A percentile compares a stretch with the other conserved stretches of the same genome.
Evolutionary conservation across 1,140 invertebrate genomes (phyloP).

Genomic region (Pantala flavescens): DNA sequence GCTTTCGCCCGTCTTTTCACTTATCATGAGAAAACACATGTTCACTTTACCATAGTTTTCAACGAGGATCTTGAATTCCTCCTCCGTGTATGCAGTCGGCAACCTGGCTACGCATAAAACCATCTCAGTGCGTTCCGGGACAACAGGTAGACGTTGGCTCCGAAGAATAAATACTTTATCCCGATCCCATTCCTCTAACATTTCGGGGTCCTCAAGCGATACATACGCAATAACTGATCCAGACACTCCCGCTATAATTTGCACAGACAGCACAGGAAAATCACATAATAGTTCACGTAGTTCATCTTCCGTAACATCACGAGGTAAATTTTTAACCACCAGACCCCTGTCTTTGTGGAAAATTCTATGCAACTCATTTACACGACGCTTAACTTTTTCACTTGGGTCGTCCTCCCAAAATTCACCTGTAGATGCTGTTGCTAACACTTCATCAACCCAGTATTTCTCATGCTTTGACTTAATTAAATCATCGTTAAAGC

Average conservation of each 20-base stretch:
- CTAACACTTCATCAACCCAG: conserved; percentile 28
- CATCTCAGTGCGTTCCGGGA: conserved; percentile 40
- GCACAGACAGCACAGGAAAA: conserved; percentile 31
- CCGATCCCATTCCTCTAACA: conserved; percentile 34
- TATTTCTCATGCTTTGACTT: conserved; percentile 27
- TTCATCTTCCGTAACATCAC: conserved; percentile 38
- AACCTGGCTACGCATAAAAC: conserved; percentile 45
- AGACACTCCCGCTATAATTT: conserved; percentile 27
- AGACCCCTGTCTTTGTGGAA: conserved; percentile 36
- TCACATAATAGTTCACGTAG: conserved; percentile 32
- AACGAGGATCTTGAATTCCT: conserved; percentile 39
- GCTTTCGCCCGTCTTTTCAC: conserved; percentile 43
- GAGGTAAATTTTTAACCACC: conserved; percentile 35
- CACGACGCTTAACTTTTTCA: conserved; percentile 29
- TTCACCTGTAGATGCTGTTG: conserved; percentile 31
- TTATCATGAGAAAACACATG: conserved; percentile 44
- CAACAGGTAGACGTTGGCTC: conserved; percentile 36
- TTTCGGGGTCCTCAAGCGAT: conserved; percentile 32
- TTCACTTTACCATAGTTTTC: conserved; percentile 37
- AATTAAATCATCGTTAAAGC: conserved; percentile 27
- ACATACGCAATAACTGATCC: conserved; percentile 32
- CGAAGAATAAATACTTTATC: conserved; percentile 31
- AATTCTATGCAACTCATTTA: conserved; percentile 32
- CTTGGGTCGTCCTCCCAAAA: conserved; percentile 36
- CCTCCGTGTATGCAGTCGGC: conserved; percentile 38